Evolutionary conservation across 2,113 vertebrate genomes (phyloP).

Genomic region (Atherinomorus stipes): DNA sequence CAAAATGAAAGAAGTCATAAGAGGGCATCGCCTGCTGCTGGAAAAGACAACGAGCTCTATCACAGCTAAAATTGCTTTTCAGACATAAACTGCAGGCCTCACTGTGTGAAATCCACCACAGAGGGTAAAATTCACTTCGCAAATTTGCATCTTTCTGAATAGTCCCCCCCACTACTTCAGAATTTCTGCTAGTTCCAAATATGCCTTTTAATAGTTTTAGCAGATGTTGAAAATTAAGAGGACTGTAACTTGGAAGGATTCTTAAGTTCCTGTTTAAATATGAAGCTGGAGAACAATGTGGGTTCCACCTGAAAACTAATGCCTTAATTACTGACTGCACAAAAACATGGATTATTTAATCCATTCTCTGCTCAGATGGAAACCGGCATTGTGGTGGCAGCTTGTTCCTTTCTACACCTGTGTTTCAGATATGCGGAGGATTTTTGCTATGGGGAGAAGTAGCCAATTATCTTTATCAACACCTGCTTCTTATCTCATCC

Average conservation of each 20-base stretch:
- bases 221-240: conserved; percentile 19
- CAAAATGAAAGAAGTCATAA: conserved; percentile 64
- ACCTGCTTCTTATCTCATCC: not conserved
- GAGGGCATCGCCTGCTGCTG: conserved; percentile 39
- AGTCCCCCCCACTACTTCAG: not conserved
- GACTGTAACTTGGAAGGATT: conserved; percentile 7
- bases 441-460: conserved; percentile 29
- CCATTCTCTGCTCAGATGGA: conserved; percentile 25
- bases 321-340: conserved; percentile 34
- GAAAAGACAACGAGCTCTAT: conserved; percentile 56
- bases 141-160: conserved; percentile 8
- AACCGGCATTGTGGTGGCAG: conserved; percentile 12
- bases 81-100: conserved; percentile 43
- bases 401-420: conserved; percentile 27
- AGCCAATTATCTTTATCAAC: conserved; percentile 2
- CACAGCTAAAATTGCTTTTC: conserved; percentile 52
- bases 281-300: conserved; percentile 17
- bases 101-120: conserved; percentile 43
- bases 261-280: conserved; percentile 21
- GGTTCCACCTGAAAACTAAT: conserved; percentile 54
- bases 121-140: conserved; percentile 34
- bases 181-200: conserved; percentile 13
- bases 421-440: conserved; percentile 33
- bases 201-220: conserved; percentile 33
- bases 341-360: conserved; percentile 36